Conservation (phyloP, 1,140 invertebrate genomes). For the Limonius californicus region DNA sequence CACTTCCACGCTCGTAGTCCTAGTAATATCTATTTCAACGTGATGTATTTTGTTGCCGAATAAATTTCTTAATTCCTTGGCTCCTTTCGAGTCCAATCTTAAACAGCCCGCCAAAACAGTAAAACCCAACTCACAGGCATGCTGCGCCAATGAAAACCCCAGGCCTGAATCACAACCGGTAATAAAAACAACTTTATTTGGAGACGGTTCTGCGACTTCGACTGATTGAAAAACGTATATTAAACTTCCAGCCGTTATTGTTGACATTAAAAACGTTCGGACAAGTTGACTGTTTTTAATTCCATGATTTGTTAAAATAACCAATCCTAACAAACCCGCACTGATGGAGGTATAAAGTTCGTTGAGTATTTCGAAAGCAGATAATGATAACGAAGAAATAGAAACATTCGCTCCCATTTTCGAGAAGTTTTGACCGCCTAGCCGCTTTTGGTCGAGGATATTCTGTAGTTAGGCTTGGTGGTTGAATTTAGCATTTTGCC, state of each 20-base stretch:
- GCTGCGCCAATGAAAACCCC: slow-evolving; percentile 68
- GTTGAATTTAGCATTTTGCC: too few relatives aligned
- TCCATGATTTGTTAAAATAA: slow-evolving; percentile 35
- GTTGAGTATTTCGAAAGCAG: slow-evolving; percentile 41
- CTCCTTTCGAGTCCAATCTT: slow-evolving; percentile 45
- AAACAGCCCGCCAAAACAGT: slow-evolving; percentile 70
- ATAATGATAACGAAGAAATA: slow-evolving; percentile 9
- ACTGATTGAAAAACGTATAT: slow-evolving; percentile 31
- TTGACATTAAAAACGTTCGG: slow-evolving; percentile 32
- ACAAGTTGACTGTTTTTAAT: slow-evolving; percentile 32
- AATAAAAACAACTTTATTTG: slow-evolving; percentile 59
- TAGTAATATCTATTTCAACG: slow-evolving; percentile 64
- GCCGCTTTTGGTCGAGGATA: too few relatives aligned
- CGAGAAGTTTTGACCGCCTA: too few relatives aligned
- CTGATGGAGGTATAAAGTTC: slow-evolving; percentile 40
- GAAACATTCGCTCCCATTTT: slow-evolving; percentile 24
- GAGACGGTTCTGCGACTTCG: slow-evolving; percentile 25
- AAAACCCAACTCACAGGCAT: slow-evolving; percentile 57
- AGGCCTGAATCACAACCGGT: slow-evolving; percentile 81
- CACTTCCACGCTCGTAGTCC: slow-evolving; percentile 53
- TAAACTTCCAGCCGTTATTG: slow-evolving; percentile 35
- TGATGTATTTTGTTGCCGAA: slow-evolving; percentile 47
- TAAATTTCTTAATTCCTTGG: slow-evolving; percentile 42
- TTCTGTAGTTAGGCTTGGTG: too few relatives aligned
- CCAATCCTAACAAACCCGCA: slow-evolving; percentile 38